A percentile compares a stretch with the other conserved stretches of the same genome.
Evolutionary conservation across 2,113 vertebrate genomes (phyloP).

Genomic region (Tichodroma muraria): DNA sequence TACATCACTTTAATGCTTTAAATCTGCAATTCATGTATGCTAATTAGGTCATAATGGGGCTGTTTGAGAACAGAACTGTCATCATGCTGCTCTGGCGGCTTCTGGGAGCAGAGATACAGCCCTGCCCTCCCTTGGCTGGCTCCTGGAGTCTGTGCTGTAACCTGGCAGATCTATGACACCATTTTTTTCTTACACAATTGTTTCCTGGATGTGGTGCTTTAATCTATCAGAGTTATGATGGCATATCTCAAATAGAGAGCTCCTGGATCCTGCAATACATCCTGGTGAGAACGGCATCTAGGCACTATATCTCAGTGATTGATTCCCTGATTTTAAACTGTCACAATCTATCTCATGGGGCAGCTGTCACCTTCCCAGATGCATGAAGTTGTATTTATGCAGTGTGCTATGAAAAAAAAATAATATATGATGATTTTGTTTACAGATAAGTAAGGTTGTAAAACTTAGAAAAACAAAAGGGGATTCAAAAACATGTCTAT

Average conservation of each 20-base stretch:
- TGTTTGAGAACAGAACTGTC: slow-evolving; percentile 80
- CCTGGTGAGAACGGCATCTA: slow-evolving; percentile 34
- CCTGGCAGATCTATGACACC: slow-evolving; percentile 69
- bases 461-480: slow-evolving; percentile 62
- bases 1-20: slow-evolving; percentile 81
- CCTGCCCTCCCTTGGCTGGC: slow-evolving; percentile 49
- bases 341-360: slow-evolving; percentile 69
- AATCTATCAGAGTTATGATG: slow-evolving; percentile 74
- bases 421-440: slow-evolving; percentile 55
- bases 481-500: slow-evolving; percentile 34
- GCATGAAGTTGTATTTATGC: slow-evolving; percentile 73
- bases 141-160: slow-evolving; percentile 62
- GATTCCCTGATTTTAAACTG: slow-evolving; percentile 74
- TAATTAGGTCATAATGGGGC: slow-evolving; percentile 80
- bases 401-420: slow-evolving; percentile 47
- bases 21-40: slow-evolving; percentile 85
- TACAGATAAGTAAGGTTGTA: slow-evolving; percentile 69
- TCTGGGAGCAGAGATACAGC: slow-evolving; percentile 68
- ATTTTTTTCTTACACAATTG: slow-evolving; percentile 60
- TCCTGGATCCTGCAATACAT: slow-evolving; percentile 68
- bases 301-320: slow-evolving; percentile 69
- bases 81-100: slow-evolving; percentile 66
- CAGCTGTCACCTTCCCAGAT: slow-evolving; percentile 73
- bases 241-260: slow-evolving; percentile 74
- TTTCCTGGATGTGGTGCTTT: slow-evolving; percentile 73